Base-by-base conservation (phyloP, 2,113 vertebrate species). In the Atherinomorus stipes region DNA sequence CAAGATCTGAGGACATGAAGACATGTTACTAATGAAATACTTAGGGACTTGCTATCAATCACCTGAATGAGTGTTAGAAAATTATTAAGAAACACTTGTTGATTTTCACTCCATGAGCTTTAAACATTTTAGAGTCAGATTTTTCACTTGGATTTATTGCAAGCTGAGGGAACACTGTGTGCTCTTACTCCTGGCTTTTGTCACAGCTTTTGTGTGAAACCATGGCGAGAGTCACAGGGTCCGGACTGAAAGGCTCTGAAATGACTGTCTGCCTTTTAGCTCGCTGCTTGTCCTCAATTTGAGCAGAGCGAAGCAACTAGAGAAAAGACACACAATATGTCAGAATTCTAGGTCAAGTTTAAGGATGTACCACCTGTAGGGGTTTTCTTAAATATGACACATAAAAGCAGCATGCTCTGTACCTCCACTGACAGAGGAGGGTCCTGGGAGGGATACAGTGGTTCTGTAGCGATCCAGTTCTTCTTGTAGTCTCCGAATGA, bases 381-480 rank as follows among this genome's bases (percentile, higher is more conserved):
- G 42, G 47, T 52, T 76, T 37, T 47, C 44, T n/a, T 52, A 70
- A 44, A 65, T 12, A 15, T 6, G 18, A 72, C 21, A 28, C 11
- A 23, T 21, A 40, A 53, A 58, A 74, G 45, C 50, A n/a, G 6
- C 22, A 19, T 26, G 4, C 11, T 52, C 4, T 64, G 21, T 76
- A 91, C 92, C 89, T 71, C 85, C 60, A 62, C 56, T 28, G 63
- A 62, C 78, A 64, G 85, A 52, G 25, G 91, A 90, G 13, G 89
- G 52, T 76, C 85, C 85, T 9, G 91, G 80, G 49, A 87, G 76
- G 28, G 80, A 71, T 34, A 90, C 66, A 1, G 88, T 88, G 31
- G 90, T 85, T 72, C 93, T 83, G 70, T 93, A 89, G 11, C 94
- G 94, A 75, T 95, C 94, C 78, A 95, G 85, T 64, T 95, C 94